Conservation (phyloP, 2,113 vertebrate species). For the Chaetodon trifascialis region DNA sequence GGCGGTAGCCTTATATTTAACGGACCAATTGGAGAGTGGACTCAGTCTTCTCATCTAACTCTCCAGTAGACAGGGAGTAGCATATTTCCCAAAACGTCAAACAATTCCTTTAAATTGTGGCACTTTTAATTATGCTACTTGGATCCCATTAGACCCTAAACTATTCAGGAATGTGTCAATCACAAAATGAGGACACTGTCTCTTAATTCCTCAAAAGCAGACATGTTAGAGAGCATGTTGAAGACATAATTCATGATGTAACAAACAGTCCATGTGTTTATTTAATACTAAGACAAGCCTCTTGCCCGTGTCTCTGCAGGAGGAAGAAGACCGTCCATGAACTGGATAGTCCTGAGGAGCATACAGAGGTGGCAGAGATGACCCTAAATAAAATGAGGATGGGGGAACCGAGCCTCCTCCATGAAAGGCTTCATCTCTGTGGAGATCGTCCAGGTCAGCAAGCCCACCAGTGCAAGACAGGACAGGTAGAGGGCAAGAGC, state of each 20-base stretch:
- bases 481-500: slow-evolving; percentile 56
- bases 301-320: slow-evolving; percentile 47
- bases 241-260: neutral
- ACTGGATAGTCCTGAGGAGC: slow-evolving; percentile 77
- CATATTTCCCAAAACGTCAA: neutral
- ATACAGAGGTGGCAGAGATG: slow-evolving; percentile 78
- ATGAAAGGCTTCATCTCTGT: slow-evolving; percentile 79
- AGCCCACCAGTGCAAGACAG: slow-evolving; percentile 59
- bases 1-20: neutral
- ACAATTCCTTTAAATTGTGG: neutral
- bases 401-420: too few relatives aligned
- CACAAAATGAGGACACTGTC: neutral
- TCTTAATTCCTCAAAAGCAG: neutral
- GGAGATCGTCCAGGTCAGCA: slow-evolving; percentile 82
- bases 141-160: neutral
- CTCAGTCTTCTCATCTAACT: neutral
- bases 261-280: neutral
- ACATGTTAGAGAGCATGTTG: too few relatives aligned
- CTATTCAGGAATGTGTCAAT: neutral
- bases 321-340: slow-evolving; percentile 77
- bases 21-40: neutral
- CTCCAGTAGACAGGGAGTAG: neutral
- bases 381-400: slow-evolving; percentile 80
- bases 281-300: neutral
- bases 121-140: neutral